phyloP scores from a whole-genome alignment of 2,888 invertebrate genomes.

The Lordiphosa andalusiaca region DNA sequence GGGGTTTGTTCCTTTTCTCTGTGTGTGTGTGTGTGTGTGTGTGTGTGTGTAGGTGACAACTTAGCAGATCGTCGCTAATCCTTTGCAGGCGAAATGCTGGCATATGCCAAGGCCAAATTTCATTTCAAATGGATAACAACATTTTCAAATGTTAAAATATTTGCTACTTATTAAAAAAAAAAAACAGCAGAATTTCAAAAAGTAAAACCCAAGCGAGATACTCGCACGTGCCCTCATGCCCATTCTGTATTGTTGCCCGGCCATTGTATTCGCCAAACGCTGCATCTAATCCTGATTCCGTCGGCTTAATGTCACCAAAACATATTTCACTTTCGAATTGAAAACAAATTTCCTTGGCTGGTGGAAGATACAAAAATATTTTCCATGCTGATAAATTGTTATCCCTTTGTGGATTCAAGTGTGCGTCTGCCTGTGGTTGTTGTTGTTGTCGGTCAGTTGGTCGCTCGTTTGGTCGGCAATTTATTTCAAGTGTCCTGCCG shows the following conservation, averaged over 20 bases:
- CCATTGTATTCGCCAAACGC: constrained; percentile 49
- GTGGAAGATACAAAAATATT: constrained; percentile 54
- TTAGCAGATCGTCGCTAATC: constrained; percentile 40
- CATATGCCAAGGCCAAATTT: constrained; percentile 59
- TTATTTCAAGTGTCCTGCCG: constrained; percentile 58
- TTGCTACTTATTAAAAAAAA: constrained; percentile 72
- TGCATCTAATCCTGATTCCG: constrained; percentile 78
- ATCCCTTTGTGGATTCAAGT: constrained; percentile 56
- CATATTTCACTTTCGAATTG: constrained; percentile 78
- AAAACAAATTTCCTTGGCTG: constrained; percentile 68
- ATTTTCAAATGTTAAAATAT: constrained; percentile 67
- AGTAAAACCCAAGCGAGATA: constrained; percentile 10
- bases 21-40: neutral
- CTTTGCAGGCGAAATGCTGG: constrained; percentile 56
- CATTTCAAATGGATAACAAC: constrained; percentile 61
- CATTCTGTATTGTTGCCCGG: constrained; percentile 14
- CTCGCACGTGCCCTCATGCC: constrained; percentile 69
- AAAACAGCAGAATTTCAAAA: neutral
- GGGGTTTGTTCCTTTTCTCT: constrained; percentile 26
- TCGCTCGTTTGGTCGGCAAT: constrained; percentile 41
- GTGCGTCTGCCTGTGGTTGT: constrained; percentile 32
- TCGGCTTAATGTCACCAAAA: constrained; percentile 81
- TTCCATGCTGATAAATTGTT: constrained; percentile 50
- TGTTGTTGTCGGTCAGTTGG: constrained; percentile 44
- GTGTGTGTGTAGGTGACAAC: constrained; percentile 45